Evolutionary conservation across 2,888 invertebrate genomes (phyloP).

Genomic region (Melieria picta): DNA sequence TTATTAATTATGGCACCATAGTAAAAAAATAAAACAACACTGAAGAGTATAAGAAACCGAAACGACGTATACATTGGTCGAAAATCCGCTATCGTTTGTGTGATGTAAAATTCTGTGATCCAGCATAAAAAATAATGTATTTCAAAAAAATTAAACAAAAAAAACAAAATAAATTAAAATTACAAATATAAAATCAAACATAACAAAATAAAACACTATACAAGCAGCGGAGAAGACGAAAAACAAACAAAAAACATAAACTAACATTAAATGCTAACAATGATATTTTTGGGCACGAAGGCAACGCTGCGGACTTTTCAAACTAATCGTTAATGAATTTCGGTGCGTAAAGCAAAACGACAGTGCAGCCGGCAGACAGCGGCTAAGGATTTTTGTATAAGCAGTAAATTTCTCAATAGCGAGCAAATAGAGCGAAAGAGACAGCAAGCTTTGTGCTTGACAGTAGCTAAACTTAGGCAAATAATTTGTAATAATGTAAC

Average conservation of each 20-base stretch:
- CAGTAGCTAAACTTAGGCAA: background rate
- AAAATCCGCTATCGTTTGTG: constrained; percentile 58
- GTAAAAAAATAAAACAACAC: too few species aligned
- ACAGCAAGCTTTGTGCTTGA: too few species aligned
- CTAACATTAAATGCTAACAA: background rate
- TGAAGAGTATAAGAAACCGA: background rate
- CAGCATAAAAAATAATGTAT: constrained; percentile 52
- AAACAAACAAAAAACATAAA: background rate
- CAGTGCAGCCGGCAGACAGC: too few species aligned
- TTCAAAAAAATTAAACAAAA: constrained; percentile 30
- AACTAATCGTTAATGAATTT: too few species aligned
- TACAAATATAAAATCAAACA: constrained; percentile 22
- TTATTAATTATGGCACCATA: too few species aligned
- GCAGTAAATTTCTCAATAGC: too few species aligned
- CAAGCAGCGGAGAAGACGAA: background rate
- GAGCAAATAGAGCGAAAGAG: too few species aligned
- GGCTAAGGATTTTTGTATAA: too few species aligned
- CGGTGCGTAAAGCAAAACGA: too few species aligned
- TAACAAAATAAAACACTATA: constrained; percentile 11
- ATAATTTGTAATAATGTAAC: background rate
- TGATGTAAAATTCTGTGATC: constrained; percentile 67
- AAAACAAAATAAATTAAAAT: constrained; percentile 27
- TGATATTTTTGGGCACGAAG: background rate
- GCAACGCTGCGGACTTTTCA: too few species aligned
- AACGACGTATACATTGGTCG: constrained; percentile 34